Evolutionary conservation across 1,140 invertebrate genomes (phyloP), one percentile per base, ranked within the genome.

Genomic region (Lordiphosa clarofinis): DNA sequence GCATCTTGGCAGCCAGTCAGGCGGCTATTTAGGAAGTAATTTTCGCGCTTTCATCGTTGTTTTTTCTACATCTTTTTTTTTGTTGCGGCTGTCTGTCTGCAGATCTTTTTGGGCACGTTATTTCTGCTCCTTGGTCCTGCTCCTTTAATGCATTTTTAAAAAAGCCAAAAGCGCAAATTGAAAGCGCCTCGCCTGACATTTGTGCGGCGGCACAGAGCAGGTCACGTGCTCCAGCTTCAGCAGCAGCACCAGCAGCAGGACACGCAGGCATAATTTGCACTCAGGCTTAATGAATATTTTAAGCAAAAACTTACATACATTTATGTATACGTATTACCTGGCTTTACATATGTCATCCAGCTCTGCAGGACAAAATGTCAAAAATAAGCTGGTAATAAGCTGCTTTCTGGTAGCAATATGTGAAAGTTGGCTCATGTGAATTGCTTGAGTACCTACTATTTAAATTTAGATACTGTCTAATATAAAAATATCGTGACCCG

Each of bases 1-100:
- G 40, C 63, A 76, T 82, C 76, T 81, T 81, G 76, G 65, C 76
- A 81, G 78, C 72, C 76, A 81, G 78, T 81, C 76, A 81, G 76
- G 78, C 78, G 67, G 78, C 78, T 81, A 81, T 81, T 81, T 81
- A 76, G 76, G 76, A 82, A 84, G 76, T 81, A 81, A 84, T 81
- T 81, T 81, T 81, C 76, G 76, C 76, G 76, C 78, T 81, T 81
- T 81, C 76, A 76, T 68, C 67, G 75, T 58, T 38, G 38, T 52
- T 59, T 39, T 46, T 7, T 19, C n/a, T 48, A 5, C 15, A 37
- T 9, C 39, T 40, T 56, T 61, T 38, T n/a, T 13, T 33, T 21
- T 39, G 24, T 7, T 53, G 11, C 62, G 19, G 46, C 36, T 52
- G 37, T 50, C 76, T 71, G 76, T 72, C 73, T 76, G 56, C 67